Base-by-base conservation (phyloP, 2,113 vertebrate species). In the Pyxicephalus adspersus region DNA sequence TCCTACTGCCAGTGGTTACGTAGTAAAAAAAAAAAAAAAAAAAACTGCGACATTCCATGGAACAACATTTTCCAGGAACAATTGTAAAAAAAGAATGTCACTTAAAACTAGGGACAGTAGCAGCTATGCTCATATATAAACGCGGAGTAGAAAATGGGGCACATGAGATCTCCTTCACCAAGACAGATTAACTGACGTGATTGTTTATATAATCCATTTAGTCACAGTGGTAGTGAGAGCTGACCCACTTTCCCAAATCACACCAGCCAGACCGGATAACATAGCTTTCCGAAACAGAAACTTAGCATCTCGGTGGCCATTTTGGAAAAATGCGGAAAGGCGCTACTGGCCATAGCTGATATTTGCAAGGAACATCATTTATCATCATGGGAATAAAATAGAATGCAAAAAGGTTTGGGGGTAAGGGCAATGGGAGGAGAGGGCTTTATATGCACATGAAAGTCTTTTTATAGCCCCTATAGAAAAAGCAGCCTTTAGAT, bases 381-480 rank as follows among this genome's bases (percentile, higher is more conserved):
- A 45, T 45, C 38, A 45, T 45, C 57, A 60, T n/a, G 57, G 22
- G 57, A 13, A 13, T 3, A 60, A 60, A 60, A 60, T 60, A 11
- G 57, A 19, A 23, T 60, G 57, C 11, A 6, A 60, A 38, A 51
- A 51, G 60, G 74, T 57, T 66, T 28, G 13, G 5, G 60, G 45
- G 26, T n/a, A 52, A 60, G 77, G 65, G 63, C 25, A 72, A 68
- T 67, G 65, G 78, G 78, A 64, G 66, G 66, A 80, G 78, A 68
- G 25, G 31, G 23, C 29, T 80, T 80, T 80, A 64, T 61, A 80
- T 72, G 66, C 57, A 80, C 66, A 63, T 80, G 34, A 71, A 80
- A 70, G 78, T 80, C 55, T 52, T 72, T 72, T 77, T 80, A 80
- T 80, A 64, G 19, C 78, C 66, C 38, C 78, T 72, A 50, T 80